Conservation (phyloP, 1,140 invertebrate species). For the Danaus plexippus region DNA sequence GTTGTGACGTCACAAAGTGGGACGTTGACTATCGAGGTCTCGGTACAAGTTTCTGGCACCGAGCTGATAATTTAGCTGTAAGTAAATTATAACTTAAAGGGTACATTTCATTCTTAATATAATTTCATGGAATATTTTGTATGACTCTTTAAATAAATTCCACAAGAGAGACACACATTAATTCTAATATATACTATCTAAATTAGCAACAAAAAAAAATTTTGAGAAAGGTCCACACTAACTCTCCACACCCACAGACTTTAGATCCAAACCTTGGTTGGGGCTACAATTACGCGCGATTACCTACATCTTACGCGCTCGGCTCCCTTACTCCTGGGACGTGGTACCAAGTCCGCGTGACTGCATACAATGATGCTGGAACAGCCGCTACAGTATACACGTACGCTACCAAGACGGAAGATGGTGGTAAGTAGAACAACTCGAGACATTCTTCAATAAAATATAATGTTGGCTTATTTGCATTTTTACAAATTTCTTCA, state of each 20-base stretch:
- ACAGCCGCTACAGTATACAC: slow-evolving; percentile 79
- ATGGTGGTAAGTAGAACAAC: slow-evolving; percentile 75
- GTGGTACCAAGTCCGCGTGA: slow-evolving; percentile 84
- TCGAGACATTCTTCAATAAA: too few species aligned
- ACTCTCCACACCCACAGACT: slow-evolving; percentile 22
- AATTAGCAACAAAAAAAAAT: too few species aligned
- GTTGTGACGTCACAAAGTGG: slow-evolving; percentile 64
- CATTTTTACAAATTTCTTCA: too few species aligned
- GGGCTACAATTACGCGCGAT: slow-evolving; percentile 75
- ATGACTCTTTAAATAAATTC: too few species aligned
- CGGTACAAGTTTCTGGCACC: slow-evolving; percentile 50
- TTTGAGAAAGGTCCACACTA: too few species aligned
- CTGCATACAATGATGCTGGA: slow-evolving; percentile 87
- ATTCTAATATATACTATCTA: too few species aligned
- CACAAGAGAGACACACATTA: too few species aligned
- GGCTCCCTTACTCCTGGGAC: slow-evolving; percentile 81
- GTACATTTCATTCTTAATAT: too few species aligned
- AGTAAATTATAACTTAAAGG: slow-evolving; percentile 15
- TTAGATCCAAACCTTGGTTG: slow-evolving; percentile 53
- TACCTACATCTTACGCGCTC: slow-evolving; percentile 69
- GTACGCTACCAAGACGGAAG: slow-evolving; percentile 85
- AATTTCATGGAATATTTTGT: too few species aligned
- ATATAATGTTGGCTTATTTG: too few species aligned
- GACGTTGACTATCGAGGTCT: slow-evolving; percentile 61
- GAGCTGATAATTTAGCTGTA: slow-evolving; percentile 59